Percentiles rank a stretch among this genome's conserved stretches.
phyloP scores from a whole-genome alignment of 2,797 vertebrate genomes.

The Acrossocheilus fasciatus region DNA sequence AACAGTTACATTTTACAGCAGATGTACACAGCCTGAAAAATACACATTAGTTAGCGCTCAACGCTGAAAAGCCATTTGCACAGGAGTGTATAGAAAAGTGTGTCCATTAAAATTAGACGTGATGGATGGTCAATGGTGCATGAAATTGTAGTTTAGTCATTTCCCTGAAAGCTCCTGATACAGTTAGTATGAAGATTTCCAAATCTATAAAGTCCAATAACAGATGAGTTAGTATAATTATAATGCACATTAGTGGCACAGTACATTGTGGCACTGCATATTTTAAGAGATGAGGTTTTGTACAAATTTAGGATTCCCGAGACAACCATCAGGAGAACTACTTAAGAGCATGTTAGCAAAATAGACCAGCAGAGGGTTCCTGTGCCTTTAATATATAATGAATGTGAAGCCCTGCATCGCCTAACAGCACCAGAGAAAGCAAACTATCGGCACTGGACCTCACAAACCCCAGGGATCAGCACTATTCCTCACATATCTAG shows the following conservation, averaged over 20 bases:
- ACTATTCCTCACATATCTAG: conserved; percentile 40
- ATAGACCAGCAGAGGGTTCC: conserved; percentile 25
- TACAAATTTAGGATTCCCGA: conserved; percentile 6
- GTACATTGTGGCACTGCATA: conserved; percentile 21
- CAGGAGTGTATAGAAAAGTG: conserved; percentile 9
- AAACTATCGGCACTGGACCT: conserved; percentile 27
- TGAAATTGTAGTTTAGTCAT: conserved; percentile 37
- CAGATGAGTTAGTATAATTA: conserved; percentile 11
- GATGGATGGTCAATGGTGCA: conserved; percentile 43
- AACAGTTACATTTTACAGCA: conserved; percentile 8
- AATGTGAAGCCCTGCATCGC: conserved; percentile 24
- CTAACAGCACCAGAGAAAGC: conserved; percentile 42
- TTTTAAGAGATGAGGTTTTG: conserved; percentile 15
- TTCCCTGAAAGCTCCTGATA: conserved; percentile 37
- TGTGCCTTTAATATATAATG: conserved; percentile 38
- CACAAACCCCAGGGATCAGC: conserved; percentile 46
- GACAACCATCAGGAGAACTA: background rate
- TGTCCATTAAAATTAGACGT: conserved; percentile 44
- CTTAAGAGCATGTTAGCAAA: conserved; percentile 26
- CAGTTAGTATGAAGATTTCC: conserved; percentile 31
- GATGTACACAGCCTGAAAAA: conserved; percentile 33
- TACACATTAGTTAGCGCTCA: conserved; percentile 41
- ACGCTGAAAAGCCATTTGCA: conserved; percentile 27
- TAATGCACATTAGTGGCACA: conserved; percentile 20
- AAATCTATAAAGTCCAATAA: conserved; percentile 40